Base-by-base conservation (phyloP, 2,797 vertebrate species). In the Thalassophryne amazonica region DNA sequence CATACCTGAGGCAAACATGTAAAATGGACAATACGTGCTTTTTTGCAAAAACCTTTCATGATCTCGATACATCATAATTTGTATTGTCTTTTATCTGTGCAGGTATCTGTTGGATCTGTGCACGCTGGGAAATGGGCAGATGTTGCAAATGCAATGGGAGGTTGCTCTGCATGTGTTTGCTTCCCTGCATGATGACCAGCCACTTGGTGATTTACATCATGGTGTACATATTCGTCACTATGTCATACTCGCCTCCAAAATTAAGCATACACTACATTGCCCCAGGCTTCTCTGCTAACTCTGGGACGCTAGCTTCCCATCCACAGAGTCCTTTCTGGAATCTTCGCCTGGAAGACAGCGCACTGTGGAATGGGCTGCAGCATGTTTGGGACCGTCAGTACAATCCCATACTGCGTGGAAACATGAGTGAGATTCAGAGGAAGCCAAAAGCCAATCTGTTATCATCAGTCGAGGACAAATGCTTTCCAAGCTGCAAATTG, bases 151-250 rank as follows among this genome's bases (percentile, higher is more conserved):
- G 87, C 76, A 91, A 78, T 13, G 59, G 86, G 11, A 83, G 80
- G 57, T 36, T 90, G 37, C 60, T 92, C 31, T 92, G 90, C 81
- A 75, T 91, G 73, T 91, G 86, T 59, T 72, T 92, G 41, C 81
- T 92, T 23, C 91, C 91, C n/a, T 91, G 80, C 66, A 80, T 92
- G 83, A 90, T 91, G 89, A 88, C 90, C 11, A 83, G 85, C 45
- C 90, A 92, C 61, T 88, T 92, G 34, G 50, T 91, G 37, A 47
- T 92, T 36, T 92, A 92, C 18, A 61, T 91, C 43, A 52, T 87
- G 69, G 87, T 92, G 33, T 82, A 89, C 45, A 81, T 92, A 67
- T 91, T 90, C 18, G 78, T 91, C 54, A 88, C 90, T 59, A 77
- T 92, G 28, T 87, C 89, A 53, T 91, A 91, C 58, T 32, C 67